Conservation (phyloP, 2,113 vertebrate species). For the Perca flavescens region DNA sequence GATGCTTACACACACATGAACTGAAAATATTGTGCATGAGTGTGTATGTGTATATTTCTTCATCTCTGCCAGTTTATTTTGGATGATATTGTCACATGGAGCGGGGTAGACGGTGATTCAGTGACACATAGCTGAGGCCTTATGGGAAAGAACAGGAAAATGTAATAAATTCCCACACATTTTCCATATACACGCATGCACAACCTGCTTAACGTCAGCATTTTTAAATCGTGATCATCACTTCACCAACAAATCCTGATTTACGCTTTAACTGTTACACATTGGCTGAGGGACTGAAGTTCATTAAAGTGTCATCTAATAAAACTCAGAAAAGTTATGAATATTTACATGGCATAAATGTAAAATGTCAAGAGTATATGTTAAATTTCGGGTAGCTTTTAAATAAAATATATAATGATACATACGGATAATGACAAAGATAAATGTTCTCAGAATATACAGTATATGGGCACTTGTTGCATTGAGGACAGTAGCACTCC, state of each 20-base stretch:
- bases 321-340: not conserved
- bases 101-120: constrained; percentile 44
- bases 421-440: not conserved
- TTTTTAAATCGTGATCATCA: not conserved
- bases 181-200: not conserved
- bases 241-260: not conserved
- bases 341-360: not conserved
- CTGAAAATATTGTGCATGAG: not conserved
- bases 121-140: constrained; percentile 57
- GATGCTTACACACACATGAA: constrained; percentile 49
- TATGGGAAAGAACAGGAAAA: constrained; percentile 29
- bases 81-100: constrained; percentile 64
- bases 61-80: constrained; percentile 79
- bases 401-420: not conserved
- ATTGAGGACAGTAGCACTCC: not conserved
- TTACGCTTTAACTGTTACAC: not conserved
- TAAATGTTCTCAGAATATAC: not conserved
- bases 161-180: constrained; percentile 40
- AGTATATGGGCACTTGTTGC: not conserved
- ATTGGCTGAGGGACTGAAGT: not conserved
- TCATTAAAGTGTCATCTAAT: not conserved
- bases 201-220: constrained; percentile 1
- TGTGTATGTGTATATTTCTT: constrained; percentile 39
- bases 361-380: not conserved
- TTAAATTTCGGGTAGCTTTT: not conserved